Percentiles rank a stretch among this genome's conserved stretches.
phyloP scores from a whole-genome alignment of 2,113 vertebrate species.

The Xerus inauris region DNA sequence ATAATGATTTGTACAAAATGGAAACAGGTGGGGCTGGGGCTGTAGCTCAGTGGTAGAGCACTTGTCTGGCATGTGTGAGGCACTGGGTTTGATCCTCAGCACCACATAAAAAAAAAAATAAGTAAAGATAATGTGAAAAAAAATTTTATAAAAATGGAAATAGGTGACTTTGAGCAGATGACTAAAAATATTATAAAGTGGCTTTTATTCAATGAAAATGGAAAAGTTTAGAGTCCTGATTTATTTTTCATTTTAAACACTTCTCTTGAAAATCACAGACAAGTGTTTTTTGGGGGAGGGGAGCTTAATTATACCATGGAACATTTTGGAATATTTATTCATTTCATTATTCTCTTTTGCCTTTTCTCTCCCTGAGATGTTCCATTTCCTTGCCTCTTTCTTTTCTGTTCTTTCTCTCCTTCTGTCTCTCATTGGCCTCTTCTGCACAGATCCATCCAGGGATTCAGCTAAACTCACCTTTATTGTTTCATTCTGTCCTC shows the following conservation, averaged over 20 bases:
- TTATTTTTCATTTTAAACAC: neutral
- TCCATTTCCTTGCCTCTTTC: neutral
- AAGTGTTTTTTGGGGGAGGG: neutral
- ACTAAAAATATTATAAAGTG: slow-evolving; percentile 44
- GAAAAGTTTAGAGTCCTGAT: neutral
- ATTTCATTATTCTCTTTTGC: neutral
- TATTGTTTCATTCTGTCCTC: neutral
- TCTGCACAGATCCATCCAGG: neutral
- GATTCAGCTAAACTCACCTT: neutral
- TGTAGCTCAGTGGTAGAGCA: too few species aligned
- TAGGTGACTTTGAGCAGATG: slow-evolving; percentile 40
- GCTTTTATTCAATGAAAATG: slow-evolving; percentile 55
- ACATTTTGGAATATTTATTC: neutral
- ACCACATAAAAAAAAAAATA: too few species aligned
- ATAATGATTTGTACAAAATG: slow-evolving; percentile 50
- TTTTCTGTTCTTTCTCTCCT: neutral
- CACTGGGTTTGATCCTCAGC: too few species aligned
- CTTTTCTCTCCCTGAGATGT: neutral
- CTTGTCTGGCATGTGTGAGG: too few species aligned
- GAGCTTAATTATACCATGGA: neutral
- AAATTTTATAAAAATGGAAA: slow-evolving; percentile 60
- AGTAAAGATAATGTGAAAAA: too few species aligned
- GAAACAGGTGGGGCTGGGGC: too few species aligned
- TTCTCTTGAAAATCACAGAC: slow-evolving; percentile 48
- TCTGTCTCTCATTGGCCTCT: neutral